Evolutionary conservation across 2,888 invertebrate species (phyloP).

Genomic region (Cerastoderma edule): DNA sequence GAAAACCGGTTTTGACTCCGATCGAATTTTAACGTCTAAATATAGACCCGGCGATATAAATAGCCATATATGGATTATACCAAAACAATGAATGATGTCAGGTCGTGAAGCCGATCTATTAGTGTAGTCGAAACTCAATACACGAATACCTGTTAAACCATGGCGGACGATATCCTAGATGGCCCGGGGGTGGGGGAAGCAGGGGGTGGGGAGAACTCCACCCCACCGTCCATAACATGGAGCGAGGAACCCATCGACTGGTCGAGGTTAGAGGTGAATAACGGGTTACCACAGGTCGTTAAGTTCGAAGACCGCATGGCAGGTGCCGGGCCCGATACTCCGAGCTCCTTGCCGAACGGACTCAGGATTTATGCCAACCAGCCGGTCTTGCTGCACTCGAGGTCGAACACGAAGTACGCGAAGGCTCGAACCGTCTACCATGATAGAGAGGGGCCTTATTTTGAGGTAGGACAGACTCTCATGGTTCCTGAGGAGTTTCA

Average conservation of each 20-base stretch:
- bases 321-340: conserved; percentile 20
- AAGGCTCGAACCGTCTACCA: conserved; percentile 74
- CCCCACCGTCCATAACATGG: conserved; percentile 44
- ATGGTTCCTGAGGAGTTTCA: conserved; percentile 71
- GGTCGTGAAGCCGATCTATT: too few species aligned
- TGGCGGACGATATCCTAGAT: not conserved
- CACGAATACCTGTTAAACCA: too few species aligned
- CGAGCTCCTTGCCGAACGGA: conserved; percentile 58
- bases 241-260: conserved; percentile 21
- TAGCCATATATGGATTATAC: too few species aligned
- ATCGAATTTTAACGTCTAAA: too few species aligned
- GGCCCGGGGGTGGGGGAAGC: not conserved
- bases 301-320: conserved; percentile 27
- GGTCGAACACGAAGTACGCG: conserved; percentile 62
- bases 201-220: not conserved
- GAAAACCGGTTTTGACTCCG: too few species aligned
- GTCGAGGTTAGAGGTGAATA: conserved; percentile 33
- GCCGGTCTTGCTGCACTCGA: conserved; percentile 66
- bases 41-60: too few species aligned
- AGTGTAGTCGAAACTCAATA: too few species aligned
- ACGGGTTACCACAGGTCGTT: conserved; percentile 50
- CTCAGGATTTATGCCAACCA: conserved; percentile 68
- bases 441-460: conserved; percentile 71
- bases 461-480: conserved; percentile 77
- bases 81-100: too few species aligned